These are phyloP conservation scores for Cryptosula pallasiana DNA, from an alignment of 2,888 invertebrate species.

Conservation along the genomic window DNA sequence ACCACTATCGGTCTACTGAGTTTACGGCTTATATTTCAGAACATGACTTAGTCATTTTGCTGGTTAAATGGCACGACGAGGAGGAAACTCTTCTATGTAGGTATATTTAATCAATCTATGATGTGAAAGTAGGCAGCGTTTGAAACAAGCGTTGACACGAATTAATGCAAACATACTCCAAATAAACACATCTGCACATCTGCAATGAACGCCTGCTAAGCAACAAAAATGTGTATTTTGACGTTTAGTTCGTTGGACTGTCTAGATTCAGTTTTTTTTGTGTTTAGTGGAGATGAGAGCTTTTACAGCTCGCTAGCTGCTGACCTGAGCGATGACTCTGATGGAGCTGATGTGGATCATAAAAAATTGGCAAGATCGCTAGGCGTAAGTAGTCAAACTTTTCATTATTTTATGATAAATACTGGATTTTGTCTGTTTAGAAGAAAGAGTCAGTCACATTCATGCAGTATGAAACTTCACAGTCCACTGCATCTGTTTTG, in stretches of 20 bases:
- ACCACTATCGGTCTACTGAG: too few species aligned
- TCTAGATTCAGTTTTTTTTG: neutral
- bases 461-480: neutral
- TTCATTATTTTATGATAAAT: neutral
- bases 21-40: too few species aligned
- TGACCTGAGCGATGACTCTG: slow-evolving; percentile 35
- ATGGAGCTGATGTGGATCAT: slow-evolving; percentile 46
- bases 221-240: too few species aligned
- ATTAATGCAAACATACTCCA: too few species aligned
- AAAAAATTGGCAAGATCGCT: slow-evolving; percentile 42
- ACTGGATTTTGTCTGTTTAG: neutral
- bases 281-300: slow-evolving; percentile 33
- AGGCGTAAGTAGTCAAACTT: slow-evolving; percentile 33
- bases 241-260: too few species aligned
- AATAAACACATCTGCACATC: too few species aligned
- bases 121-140: too few species aligned
- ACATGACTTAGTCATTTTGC: too few species aligned
- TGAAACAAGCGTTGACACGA: too few species aligned
- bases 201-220: too few species aligned
- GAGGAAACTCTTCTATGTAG: neutral
- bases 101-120: too few species aligned
- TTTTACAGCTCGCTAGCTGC: slow-evolving; percentile 43
- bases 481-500: too few species aligned
- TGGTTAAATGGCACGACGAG: neutral
- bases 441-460: neutral